phyloP scores from a whole-genome alignment of 2,113 vertebrate species.

The Vulpes ferrilata region DNA sequence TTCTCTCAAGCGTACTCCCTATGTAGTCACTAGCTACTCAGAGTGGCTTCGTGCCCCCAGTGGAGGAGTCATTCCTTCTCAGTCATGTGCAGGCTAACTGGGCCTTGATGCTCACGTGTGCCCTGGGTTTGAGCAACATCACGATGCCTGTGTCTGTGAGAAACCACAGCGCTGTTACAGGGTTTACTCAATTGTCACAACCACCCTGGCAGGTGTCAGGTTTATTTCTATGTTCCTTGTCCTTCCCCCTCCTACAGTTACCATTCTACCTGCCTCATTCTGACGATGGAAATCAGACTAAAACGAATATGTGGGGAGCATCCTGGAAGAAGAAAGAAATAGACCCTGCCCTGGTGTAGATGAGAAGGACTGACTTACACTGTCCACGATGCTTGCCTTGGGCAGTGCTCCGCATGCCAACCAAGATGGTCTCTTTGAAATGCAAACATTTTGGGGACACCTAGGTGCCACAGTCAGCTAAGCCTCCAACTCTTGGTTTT shows the following conservation, averaged over 20 bases:
- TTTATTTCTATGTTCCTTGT: not conserved
- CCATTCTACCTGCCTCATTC: not conserved
- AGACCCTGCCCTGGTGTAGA: not conserved
- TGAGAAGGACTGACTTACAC: not conserved
- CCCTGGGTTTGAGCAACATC: not conserved
- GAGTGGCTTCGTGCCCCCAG: not conserved
- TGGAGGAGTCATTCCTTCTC: not conserved
- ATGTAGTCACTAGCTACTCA: not conserved
- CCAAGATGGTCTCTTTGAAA: not conserved
- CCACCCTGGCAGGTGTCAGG: not conserved
- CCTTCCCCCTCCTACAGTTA: not conserved
- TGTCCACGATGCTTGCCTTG: rapidly evolving
- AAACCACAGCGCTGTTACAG: not conserved
- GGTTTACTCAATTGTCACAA: not conserved
- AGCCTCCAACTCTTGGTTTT: not conserved
- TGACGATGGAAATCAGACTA: not conserved
- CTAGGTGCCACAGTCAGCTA: not conserved
- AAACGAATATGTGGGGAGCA: not conserved
- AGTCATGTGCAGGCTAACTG: not conserved
- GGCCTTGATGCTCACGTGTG: not conserved
- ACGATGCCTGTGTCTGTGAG: not conserved
- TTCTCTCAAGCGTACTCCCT: not conserved
- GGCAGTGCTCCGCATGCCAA: not conserved
- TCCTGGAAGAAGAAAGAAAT: not conserved
- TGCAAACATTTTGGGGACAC: not conserved